These are phyloP conservation scores for Odiellus spinosus DNA, from an alignment of 2,888 invertebrate genomes.

Conservation along the genomic window DNA sequence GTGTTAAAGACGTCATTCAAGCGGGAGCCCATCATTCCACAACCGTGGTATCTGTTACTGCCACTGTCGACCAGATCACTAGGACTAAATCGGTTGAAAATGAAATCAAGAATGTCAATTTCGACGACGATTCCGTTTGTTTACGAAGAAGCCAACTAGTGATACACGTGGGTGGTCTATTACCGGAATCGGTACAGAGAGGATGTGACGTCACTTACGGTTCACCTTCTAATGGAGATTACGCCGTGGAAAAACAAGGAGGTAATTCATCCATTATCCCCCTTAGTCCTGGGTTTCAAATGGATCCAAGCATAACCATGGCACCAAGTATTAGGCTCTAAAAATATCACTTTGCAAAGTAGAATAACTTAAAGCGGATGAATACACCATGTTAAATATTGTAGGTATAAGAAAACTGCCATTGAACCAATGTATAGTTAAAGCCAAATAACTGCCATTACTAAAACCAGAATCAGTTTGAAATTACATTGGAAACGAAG, in stretches of 20 bases:
- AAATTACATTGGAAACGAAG: too few relatives aligned
- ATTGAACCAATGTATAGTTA: too few relatives aligned
- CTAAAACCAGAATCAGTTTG: too few relatives aligned
- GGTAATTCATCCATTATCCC: constrained; percentile 3
- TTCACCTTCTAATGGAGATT: constrained; percentile 3
- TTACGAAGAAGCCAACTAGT: constrained; percentile 12
- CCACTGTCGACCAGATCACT: constrained; percentile 4
- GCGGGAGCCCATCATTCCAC: constrained; percentile 1
- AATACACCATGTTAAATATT: too few relatives aligned
- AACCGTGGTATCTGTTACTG: constrained; percentile 9
- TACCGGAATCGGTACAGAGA: constrained; percentile 11
- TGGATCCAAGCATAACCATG: too few relatives aligned
- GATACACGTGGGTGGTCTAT: constrained; percentile 13
- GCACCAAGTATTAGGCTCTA: too few relatives aligned
- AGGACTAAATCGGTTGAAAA: background rate
- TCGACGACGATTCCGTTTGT: too few relatives aligned
- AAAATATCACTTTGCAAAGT: too few relatives aligned
- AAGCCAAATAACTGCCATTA: too few relatives aligned
- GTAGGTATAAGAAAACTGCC: too few relatives aligned
- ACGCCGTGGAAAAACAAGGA: background rate
- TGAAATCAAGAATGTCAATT: background rate
- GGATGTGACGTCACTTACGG: constrained; percentile 11
- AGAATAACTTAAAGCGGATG: too few relatives aligned
- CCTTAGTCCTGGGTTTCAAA: constrained; percentile 5
- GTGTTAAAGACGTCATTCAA: constrained; percentile 5